These are phyloP conservation scores for Sylvia atricapilla DNA, from an alignment of 2,113 vertebrate species.

Conservation along the genomic window DNA sequence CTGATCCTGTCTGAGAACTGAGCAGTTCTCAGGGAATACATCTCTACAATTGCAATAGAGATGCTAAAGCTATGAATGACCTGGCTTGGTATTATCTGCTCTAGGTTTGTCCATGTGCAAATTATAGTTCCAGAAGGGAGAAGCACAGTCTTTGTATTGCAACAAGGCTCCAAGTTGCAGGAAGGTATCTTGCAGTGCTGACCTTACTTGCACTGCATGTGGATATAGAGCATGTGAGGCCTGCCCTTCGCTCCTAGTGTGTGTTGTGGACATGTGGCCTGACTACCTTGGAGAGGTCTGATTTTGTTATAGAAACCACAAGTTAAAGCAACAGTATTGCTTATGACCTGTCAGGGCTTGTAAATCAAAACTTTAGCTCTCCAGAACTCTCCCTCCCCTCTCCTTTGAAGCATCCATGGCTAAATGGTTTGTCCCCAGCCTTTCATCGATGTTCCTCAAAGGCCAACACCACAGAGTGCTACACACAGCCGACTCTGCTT, in stretches of 20 bases:
- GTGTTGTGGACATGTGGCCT: accelerated
- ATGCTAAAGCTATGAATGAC: not conserved
- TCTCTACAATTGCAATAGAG: not conserved
- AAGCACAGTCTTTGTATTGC: not conserved
- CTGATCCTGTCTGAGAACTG: not conserved
- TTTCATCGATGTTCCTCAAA: not conserved
- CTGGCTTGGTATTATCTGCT: not conserved
- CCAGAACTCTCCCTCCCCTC: not conserved
- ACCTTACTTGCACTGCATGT: not conserved
- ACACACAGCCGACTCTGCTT: not conserved
- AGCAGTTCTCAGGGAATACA: not conserved
- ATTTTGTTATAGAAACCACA: not conserved
- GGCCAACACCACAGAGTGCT: not conserved
- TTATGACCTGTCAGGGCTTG: not conserved
- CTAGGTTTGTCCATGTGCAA: not conserved
- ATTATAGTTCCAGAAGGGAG: not conserved
- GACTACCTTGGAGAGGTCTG: not conserved
- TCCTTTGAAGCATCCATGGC: not conserved
- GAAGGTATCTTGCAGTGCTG: not conserved
- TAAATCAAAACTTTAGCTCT: not conserved
- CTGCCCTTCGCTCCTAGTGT: not conserved
- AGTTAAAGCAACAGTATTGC: not conserved
- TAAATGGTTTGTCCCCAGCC: not conserved
- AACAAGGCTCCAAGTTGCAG: not conserved
- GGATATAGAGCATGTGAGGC: not conserved